phyloP scores from a whole-genome alignment of 2,888 invertebrate genomes.

The Drosophila percnosoma region DNA sequence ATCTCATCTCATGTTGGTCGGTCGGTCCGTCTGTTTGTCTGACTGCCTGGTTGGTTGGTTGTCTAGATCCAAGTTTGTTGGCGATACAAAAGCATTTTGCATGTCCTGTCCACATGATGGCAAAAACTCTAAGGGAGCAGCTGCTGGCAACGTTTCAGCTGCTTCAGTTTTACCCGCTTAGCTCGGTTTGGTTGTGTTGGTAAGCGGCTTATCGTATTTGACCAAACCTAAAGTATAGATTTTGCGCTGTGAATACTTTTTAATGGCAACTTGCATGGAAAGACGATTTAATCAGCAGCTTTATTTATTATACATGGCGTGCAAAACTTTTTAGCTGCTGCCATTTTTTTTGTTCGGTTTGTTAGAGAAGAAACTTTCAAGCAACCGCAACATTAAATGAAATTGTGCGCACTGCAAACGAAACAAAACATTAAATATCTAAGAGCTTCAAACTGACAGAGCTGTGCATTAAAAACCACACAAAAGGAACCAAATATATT shows the following conservation, averaged over 20 bases:
- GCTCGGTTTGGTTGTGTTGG: constrained; percentile 31
- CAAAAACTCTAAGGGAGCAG: constrained; percentile 41
- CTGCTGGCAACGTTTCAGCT: constrained; percentile 54
- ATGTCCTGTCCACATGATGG: constrained; percentile 54
- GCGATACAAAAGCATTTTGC: constrained; percentile 77
- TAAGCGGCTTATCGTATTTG: constrained; percentile 80
- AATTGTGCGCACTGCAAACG: constrained; percentile 56
- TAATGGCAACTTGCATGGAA: constrained; percentile 73
- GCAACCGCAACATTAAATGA: constrained; percentile 66
- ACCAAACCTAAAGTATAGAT: constrained; percentile 77
- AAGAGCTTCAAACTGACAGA: constrained; percentile 58
- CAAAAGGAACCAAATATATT: constrained; percentile 12
- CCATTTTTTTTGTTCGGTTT: constrained; percentile 16
- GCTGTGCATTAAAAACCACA: constrained; percentile 47
- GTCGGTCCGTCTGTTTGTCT: constrained; percentile 18
- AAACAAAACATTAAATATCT: constrained; percentile 59
- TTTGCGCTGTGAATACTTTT: constrained; percentile 79
- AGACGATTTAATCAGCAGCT: constrained; percentile 77
- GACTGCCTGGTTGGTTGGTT: constrained; percentile 15
- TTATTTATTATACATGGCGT: constrained; percentile 78
- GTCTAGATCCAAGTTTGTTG: constrained; percentile 60
- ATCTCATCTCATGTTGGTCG: constrained; percentile 29
- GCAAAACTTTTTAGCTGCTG: constrained; percentile 61
- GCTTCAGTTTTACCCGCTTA: constrained; percentile 45
- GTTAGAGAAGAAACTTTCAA: constrained; percentile 41